Evolutionary conservation across 2,113 vertebrate genomes (phyloP).

Genomic region (Alligator sinensis): DNA sequence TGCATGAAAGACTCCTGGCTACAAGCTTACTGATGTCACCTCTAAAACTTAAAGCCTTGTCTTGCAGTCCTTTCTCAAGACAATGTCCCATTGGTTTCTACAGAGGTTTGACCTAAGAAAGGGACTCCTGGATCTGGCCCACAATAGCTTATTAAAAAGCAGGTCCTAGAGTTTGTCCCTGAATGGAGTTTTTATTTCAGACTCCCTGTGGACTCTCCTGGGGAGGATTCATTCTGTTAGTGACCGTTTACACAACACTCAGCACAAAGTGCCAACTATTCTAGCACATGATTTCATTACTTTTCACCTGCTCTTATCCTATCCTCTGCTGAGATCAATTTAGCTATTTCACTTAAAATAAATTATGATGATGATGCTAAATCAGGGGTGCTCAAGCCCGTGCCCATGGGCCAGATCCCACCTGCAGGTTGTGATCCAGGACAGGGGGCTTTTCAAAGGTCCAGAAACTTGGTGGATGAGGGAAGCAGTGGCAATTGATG

Average conservation of each 20-base stretch:
- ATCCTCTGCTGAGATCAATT: not conserved
- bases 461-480: too few species aligned
- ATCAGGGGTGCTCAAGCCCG: too few species aligned
- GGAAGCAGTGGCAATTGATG: too few species aligned
- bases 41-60: not conserved
- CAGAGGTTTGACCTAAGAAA: not conserved
- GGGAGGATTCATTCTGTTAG: accelerated
- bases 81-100: not conserved
- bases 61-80: not conserved
- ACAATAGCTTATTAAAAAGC: not conserved
- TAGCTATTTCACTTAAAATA: too few species aligned
- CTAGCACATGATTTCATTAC: not conserved
- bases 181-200: not conserved
- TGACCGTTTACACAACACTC: not conserved
- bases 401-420: too few species aligned
- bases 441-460: too few species aligned
- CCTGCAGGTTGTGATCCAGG: too few species aligned
- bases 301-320: not conserved
- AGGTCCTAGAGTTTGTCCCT: not conserved
- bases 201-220: accelerated
- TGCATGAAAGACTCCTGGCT: too few species aligned
- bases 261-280: not conserved
- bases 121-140: not conserved
- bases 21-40: not conserved
- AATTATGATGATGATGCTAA: too few species aligned